A percentile compares a stretch with the other conserved stretches of the same genome.
Conservation (phyloP, 1,140 invertebrate genomes). For the Grapholita molesta region DNA sequence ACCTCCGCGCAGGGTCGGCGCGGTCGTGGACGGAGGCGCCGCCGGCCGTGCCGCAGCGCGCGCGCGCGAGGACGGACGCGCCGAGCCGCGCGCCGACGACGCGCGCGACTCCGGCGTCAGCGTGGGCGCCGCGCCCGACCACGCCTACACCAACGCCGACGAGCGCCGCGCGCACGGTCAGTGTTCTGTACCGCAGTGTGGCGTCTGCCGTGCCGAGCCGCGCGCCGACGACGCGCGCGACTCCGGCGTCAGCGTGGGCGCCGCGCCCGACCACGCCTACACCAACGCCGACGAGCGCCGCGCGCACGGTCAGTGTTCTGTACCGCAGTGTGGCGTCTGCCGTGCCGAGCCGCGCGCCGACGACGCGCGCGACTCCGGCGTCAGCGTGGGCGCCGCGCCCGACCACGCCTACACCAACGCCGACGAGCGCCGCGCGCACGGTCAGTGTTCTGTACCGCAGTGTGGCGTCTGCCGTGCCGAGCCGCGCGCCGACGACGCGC, state of each 20-base stretch:
- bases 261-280: constrained; percentile 47
- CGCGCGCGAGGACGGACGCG: constrained; percentile 19
- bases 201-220: neutral
- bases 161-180: constrained; percentile 40
- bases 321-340: too few relatives aligned
- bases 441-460: too few relatives aligned
- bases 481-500: too few relatives aligned
- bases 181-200: neutral
- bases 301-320: constrained; percentile 31
- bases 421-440: too few relatives aligned
- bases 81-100: constrained; percentile 32
- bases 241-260: constrained; percentile 54
- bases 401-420: too few relatives aligned
- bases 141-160: constrained; percentile 57
- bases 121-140: constrained; percentile 43
- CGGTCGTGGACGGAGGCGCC: constrained; percentile 51
- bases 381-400: too few relatives aligned
- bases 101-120: constrained; percentile 67
- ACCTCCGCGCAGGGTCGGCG: neutral
- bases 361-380: too few relatives aligned
- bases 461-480: too few relatives aligned
- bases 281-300: constrained; percentile 49
- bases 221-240: constrained; percentile 51
- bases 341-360: too few relatives aligned
- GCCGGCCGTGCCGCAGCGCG: constrained; percentile 56